These are phyloP conservation scores for Calliopsis andreniformis DNA, from an alignment of 1,140 invertebrate species.

Conservation along the genomic window DNA sequence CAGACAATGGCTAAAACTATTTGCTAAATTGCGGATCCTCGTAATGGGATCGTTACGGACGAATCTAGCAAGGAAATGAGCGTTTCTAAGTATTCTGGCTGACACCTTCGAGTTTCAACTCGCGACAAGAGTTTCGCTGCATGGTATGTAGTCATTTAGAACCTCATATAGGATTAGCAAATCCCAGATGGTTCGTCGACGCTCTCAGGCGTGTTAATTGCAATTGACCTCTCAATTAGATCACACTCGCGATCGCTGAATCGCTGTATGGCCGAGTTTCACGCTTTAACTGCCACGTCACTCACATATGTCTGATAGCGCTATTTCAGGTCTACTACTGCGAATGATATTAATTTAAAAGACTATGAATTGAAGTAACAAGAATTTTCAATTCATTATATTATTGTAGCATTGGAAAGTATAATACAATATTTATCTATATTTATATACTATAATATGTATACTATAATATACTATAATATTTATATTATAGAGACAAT, in stretches of 20 bases:
- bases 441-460: too few relatives aligned
- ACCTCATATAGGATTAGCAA: background rate
- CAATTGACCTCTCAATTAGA: slow-evolving; percentile 20
- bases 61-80: background rate
- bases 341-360: too few relatives aligned
- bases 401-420: too few relatives aligned
- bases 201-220: slow-evolving; percentile 1
- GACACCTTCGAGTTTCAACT: slow-evolving; percentile 3
- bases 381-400: too few relatives aligned
- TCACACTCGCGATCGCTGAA: background rate
- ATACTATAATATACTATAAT: too few relatives aligned
- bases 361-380: too few relatives aligned
- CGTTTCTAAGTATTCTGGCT: background rate
- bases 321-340: too few relatives aligned
- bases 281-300: background rate
- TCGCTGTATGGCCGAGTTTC: background rate
- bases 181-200: background rate
- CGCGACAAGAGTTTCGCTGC: background rate
- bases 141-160: slow-evolving; percentile 9
- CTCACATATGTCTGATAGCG: too few relatives aligned
- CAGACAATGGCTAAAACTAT: background rate
- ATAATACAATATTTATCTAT: too few relatives aligned
- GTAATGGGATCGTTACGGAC: too few relatives aligned
- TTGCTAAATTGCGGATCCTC: too few relatives aligned
- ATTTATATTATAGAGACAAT: too few relatives aligned